phyloP scores from a whole-genome alignment of 2,797 vertebrate genomes.

The Catharus ustulatus region DNA sequence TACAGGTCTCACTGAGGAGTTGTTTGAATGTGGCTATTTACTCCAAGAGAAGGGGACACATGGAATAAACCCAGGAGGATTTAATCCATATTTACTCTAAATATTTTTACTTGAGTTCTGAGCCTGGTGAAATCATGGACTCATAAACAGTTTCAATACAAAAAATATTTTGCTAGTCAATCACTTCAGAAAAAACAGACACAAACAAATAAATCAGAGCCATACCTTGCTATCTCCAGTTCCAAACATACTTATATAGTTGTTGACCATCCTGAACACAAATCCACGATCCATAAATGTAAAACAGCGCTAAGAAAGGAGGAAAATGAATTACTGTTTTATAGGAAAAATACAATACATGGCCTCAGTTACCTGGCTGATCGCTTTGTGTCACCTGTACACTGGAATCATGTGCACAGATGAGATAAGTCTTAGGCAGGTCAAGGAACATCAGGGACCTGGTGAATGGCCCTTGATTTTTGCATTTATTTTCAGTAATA shows the following conservation, averaged over 20 bases:
- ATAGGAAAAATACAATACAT: background rate
- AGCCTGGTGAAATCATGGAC: background rate
- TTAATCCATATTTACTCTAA: background rate
- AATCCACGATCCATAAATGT: constrained; percentile 97
- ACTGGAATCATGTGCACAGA: background rate
- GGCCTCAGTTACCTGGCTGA: background rate
- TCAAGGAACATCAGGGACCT: background rate
- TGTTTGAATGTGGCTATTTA: background rate
- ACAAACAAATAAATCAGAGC: background rate
- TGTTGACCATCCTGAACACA: constrained; percentile 93
- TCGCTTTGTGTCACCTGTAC: background rate
- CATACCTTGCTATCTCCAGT: constrained; percentile 92
- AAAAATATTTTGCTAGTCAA: background rate
- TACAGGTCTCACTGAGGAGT: background rate
- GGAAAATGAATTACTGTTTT: background rate
- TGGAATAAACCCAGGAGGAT: background rate
- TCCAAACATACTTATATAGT: constrained; percentile 93
- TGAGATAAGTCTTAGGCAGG: background rate
- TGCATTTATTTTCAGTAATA: background rate
- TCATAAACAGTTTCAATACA: background rate
- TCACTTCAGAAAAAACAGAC: background rate
- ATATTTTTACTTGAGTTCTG: background rate
- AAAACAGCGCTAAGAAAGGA: constrained; percentile 86
- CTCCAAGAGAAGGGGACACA: background rate
- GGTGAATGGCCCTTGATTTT: background rate